These are phyloP conservation scores for Hermodice carunculata DNA, from an alignment of 2,888 invertebrate genomes.

Conservation along the genomic window DNA sequence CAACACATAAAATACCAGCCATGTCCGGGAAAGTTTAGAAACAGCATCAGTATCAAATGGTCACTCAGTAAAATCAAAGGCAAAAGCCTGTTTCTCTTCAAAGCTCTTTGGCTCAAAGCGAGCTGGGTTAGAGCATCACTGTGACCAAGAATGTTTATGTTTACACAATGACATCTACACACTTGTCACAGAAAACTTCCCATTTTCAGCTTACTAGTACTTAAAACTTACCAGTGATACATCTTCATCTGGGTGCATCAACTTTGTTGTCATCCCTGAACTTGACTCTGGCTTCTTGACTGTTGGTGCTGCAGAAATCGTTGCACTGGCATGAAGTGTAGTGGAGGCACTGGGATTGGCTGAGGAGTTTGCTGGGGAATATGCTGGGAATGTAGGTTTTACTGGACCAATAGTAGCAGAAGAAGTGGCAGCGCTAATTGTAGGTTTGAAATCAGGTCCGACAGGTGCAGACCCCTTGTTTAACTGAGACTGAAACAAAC, in stretches of 20 bases:
- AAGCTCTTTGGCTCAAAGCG: too few relatives aligned
- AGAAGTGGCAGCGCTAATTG: neutral
- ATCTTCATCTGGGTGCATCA: constrained; percentile 68
- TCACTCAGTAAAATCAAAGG: too few relatives aligned
- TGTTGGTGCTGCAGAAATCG: constrained; percentile 63
- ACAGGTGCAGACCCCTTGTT: constrained; percentile 30
- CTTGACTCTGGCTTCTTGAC: constrained; percentile 67
- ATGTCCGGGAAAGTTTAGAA: too few relatives aligned
- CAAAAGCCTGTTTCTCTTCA: too few relatives aligned
- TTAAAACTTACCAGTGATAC: constrained; percentile 65
- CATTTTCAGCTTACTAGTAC: too few relatives aligned
- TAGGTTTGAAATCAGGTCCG: constrained; percentile 45
- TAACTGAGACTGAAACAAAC: neutral
- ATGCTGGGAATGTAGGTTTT: constrained; percentile 64
- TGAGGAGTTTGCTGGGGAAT: constrained; percentile 21
- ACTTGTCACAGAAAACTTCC: too few relatives aligned
- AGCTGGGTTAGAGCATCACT: too few relatives aligned
- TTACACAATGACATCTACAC: too few relatives aligned
- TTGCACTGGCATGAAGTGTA: constrained; percentile 47
- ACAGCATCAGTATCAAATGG: too few relatives aligned
- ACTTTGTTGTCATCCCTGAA: constrained; percentile 66
- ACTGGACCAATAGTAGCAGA: too few relatives aligned
- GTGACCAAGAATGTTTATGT: too few relatives aligned
- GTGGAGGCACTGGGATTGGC: constrained; percentile 29
- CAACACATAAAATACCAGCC: too few relatives aligned